Base-by-base conservation (phyloP, 2,797 vertebrate species). In the Cirrhinus molitorella region DNA sequence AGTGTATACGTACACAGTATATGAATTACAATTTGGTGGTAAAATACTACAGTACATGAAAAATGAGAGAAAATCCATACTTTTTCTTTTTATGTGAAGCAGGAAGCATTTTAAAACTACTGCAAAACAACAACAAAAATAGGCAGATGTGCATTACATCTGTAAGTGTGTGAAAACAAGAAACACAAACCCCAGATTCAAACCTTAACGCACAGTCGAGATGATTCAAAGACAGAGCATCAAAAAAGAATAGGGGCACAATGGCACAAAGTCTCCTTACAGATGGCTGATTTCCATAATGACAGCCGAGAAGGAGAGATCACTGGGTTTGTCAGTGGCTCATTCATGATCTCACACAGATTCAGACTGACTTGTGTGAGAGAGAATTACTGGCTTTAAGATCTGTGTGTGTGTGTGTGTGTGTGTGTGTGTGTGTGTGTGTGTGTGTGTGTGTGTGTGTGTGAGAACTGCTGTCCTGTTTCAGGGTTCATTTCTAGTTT, bases 261-360 rank as follows among this genome's bases (percentile, higher is more conserved):
- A 28, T n/a, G 37, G 84, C 75, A 57, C 43, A 47, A 59, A 83
- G 75, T 59, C 61, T 82, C 73, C 78, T 61, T 83, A 86, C 89
- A 90, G 85, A 90, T 90, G 85, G 87, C 72, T 85, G 67, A 88
- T 90, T 87, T 88, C 89, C 89, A 90, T 90, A 88, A 87, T 81
- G 86, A 88, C 81, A 85, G 80, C 61, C 43, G 80, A 86, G 84
- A 75, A 11, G 4, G 34, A 57, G 47, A 77, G 73, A 59, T 67
- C 73, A 47, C 49, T n/a, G 74, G 51, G 61, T 59, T 83, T 55
- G 34, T 72, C 67, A 47, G 31, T 70, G 49, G 47, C 63, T 83
- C 81, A 76, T 79, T 82, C 57, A 73, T 59, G 37, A 66, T 76
- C 63, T 68, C 49, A 83, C 72, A 76, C 9, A 8, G 31, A 76